Conservation (phyloP, 1,140 invertebrate species). For the Sitodiplosis mosellana region DNA sequence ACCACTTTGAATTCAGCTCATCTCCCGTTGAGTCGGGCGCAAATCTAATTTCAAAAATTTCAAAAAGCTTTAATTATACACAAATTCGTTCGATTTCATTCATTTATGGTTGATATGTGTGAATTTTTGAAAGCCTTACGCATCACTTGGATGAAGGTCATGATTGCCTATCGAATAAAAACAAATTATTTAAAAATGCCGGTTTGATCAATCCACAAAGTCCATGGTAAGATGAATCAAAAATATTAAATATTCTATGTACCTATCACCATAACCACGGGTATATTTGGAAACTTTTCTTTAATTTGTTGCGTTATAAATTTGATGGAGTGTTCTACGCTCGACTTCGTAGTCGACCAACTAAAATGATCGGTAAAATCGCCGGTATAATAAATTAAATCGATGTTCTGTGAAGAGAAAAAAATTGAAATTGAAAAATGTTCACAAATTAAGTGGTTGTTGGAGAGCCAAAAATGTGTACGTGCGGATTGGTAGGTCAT, state of each 20-base stretch:
- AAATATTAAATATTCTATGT: too few species aligned
- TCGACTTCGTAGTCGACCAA: constrained; percentile 47
- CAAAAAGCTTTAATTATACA: not conserved
- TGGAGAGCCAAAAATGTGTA: too few species aligned
- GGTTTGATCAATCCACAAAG: too few species aligned
- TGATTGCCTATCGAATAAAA: constrained; percentile 66
- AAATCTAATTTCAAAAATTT: constrained; percentile 24
- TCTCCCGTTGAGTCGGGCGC: constrained; percentile 30
- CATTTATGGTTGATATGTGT: not conserved
- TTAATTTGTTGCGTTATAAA: constrained; percentile 33
- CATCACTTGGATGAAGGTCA: constrained; percentile 63
- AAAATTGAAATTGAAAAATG: too few species aligned
- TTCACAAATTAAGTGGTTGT: too few species aligned
- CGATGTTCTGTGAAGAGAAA: constrained; percentile 30
- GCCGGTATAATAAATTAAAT: constrained; percentile 61
- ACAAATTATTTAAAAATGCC: too few species aligned
- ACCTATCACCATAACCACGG: constrained; percentile 4
- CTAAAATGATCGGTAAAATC: constrained; percentile 61
- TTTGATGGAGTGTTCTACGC: constrained; percentile 37
- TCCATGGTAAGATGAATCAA: too few species aligned
- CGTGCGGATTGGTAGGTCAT: too few species aligned
- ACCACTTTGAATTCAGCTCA: constrained; percentile 33
- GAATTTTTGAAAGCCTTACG: constrained; percentile 30
- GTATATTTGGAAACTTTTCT: constrained; percentile 35
- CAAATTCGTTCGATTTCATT: too few species aligned